These are phyloP conservation scores for Lophura nycthemera DNA, from an alignment of 2,113 vertebrate species.

Conservation along the genomic window DNA sequence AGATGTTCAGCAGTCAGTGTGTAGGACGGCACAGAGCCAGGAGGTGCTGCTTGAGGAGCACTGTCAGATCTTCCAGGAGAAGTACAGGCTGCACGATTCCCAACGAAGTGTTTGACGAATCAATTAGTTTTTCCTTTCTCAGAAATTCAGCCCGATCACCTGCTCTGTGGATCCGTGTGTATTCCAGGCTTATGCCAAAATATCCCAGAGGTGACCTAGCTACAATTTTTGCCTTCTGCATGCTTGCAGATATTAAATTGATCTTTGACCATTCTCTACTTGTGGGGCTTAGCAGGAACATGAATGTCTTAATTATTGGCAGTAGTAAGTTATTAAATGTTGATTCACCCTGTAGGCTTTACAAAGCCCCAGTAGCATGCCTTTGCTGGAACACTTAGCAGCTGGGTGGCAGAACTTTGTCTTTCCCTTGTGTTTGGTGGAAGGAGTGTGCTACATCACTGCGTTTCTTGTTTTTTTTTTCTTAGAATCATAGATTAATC, in stretches of 20 bases:
- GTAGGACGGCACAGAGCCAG: background rate
- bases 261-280: background rate
- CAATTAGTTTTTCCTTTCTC: background rate
- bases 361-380: background rate
- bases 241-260: background rate
- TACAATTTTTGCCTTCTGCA: background rate
- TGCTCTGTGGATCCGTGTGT: background rate
- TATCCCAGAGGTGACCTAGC: background rate
- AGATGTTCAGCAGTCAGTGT: background rate
- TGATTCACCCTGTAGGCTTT: background rate
- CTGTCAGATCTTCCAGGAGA: background rate
- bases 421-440: background rate
- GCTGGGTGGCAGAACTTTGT: background rate
- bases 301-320: background rate
- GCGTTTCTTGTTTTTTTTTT: background rate
- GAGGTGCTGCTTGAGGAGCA: background rate
- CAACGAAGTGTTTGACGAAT: background rate
- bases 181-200: background rate
- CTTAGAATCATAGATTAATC: background rate
- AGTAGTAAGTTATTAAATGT: background rate
- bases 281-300: background rate
- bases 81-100: background rate
- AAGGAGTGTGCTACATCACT: accelerated
- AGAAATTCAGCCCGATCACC: background rate
- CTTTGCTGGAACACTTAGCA: background rate